Evolutionary conservation across 2,113 vertebrate genomes (phyloP).

Genomic region (Scatophagus argus): DNA sequence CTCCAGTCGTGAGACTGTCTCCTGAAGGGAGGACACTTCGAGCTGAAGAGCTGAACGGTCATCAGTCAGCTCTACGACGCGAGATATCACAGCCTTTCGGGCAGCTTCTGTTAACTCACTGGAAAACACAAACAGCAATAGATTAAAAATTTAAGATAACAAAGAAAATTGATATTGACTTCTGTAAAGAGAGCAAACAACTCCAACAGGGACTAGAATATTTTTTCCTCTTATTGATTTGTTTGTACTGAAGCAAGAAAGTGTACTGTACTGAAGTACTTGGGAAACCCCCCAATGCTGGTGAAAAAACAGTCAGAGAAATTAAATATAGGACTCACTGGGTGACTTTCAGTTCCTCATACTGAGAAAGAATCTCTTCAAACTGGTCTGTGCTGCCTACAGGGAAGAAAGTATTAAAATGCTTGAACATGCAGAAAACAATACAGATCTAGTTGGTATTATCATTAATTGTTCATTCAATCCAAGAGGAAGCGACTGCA

Average conservation of each 20-base stretch:
- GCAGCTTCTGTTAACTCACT: constrained; percentile 82
- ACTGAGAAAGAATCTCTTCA: constrained; percentile 82
- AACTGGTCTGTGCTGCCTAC: constrained; percentile 81
- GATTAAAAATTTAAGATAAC: background rate
- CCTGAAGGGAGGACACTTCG: constrained; percentile 76
- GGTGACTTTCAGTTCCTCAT: constrained; percentile 85
- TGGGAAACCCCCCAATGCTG: constrained; percentile 20
- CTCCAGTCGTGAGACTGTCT: constrained; percentile 76
- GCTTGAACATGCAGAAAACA: background rate
- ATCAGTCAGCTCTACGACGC: constrained; percentile 84
- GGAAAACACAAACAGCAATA: background rate
- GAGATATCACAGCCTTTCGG: constrained; percentile 82
- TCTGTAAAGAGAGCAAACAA: background rate
- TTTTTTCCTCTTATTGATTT: background rate
- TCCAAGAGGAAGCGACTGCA: background rate
- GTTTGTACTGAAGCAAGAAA: constrained; percentile 6
- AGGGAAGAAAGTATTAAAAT: constrained; percentile 12
- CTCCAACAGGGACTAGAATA: background rate
- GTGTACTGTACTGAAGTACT: background rate
- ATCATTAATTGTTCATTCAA: background rate
- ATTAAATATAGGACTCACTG: constrained; percentile 77
- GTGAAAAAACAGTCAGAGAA: background rate
- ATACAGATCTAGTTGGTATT: background rate
- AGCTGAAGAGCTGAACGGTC: constrained; percentile 80
- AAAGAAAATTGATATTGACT: background rate